phyloP scores from a whole-genome alignment of 2,113 vertebrate genomes.

The Cyanoderma ruficeps region DNA sequence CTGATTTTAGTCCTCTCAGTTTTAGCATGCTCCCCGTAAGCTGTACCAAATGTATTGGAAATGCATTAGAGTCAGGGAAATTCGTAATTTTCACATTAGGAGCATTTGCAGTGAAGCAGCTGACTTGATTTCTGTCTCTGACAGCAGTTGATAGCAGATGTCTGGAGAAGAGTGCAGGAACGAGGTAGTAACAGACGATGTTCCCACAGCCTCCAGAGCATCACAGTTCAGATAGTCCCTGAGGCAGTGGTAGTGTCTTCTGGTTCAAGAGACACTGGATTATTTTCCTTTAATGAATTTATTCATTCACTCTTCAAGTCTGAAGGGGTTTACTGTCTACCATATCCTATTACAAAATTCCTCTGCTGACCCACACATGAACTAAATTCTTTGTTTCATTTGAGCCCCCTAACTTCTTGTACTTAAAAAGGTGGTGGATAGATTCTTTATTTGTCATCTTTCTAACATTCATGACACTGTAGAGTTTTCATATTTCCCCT shows the following conservation, averaged over 20 bases:
- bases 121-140: not conserved
- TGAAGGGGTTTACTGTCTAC: not conserved
- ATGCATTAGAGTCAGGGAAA: not conserved
- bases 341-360: not conserved
- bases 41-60: not conserved
- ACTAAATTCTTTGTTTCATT: not conserved
- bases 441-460: not conserved
- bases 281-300: slow-evolving; percentile 3
- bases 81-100: not conserved
- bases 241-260: not conserved
- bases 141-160: not conserved
- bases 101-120: not conserved
- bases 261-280: not conserved
- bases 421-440: not conserved
- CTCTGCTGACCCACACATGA: not conserved
- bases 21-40: not conserved
- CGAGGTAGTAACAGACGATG: not conserved
- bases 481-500: not conserved
- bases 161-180: not conserved
- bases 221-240: not conserved
- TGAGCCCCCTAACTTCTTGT: not conserved
- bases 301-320: not conserved
- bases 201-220: not conserved
- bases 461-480: not conserved
- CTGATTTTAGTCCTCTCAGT: not conserved